Base-by-base conservation (phyloP, 1,140 invertebrate genomes). In the Drosophila aff. region DNA sequence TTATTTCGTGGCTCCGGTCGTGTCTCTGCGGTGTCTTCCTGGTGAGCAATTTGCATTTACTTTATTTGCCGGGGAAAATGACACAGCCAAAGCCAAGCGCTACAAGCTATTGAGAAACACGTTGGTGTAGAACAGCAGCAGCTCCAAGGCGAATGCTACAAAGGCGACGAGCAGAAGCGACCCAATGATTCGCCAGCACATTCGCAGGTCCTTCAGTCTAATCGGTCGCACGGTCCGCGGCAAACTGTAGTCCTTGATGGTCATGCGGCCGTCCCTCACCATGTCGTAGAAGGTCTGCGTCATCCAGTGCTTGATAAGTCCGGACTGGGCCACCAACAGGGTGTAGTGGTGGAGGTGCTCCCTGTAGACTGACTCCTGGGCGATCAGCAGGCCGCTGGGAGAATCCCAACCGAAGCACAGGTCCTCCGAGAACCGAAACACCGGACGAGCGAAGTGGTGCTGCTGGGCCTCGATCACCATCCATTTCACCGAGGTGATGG, bases 41-140 rank as follows among this genome's bases (percentile, higher is more conserved):
- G 77, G 79, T 83, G 69, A 68, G 55, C 77, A 87, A 87, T 87
- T 90, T 90, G 84, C 84, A 87, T 87, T 80, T 76, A 69, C 67
- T 87, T 87, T 69, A 71, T 83, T 79, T 76, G 75, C 41, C 47
- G 26, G 57, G 33, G 61, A 76, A 76, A 79, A 72, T 38, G 76
- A 61, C 69, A 76, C 58, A 67, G 52, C 63, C 63, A 61, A 61
- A 44, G 53, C 9, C 46, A 52, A 40, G 40, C 26, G 63, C 79
- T 87, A 86, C 60, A 86, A 60, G 38, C 57, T 71, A 53, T 86
- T 66, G 49, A 89, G 65, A 50, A 77, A 90, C 8, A 81, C 57
- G 61, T 84, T 79, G 26, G 57, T 79, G 61, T 90, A 90, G 68
- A 82, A 69, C 16, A 52, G 40, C 71, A 90, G 47, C 28, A 90